phyloP scores from a whole-genome alignment of 2,888 invertebrate genomes.

The Lepidochitona cinerea region DNA sequence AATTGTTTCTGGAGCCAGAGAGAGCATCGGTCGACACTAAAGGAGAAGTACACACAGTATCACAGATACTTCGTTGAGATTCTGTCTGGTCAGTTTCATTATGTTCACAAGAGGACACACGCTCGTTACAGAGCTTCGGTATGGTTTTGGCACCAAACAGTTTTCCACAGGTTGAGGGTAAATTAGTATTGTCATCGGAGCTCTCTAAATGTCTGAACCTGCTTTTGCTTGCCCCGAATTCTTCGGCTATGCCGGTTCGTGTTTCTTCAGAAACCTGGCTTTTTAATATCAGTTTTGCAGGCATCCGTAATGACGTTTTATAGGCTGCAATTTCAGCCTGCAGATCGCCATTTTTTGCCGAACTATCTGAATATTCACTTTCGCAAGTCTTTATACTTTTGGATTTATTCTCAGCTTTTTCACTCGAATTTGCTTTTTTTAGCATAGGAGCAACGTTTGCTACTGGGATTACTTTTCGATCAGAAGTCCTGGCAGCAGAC shows the following conservation, averaged over 20 bases:
- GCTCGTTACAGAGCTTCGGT: not conserved
- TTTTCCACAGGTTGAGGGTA: not conserved
- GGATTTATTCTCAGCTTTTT: no score
- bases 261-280: not conserved
- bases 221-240: not conserved
- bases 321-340: not conserved
- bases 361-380: no score
- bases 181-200: not conserved
- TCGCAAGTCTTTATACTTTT: not conserved
- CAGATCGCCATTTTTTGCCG: not conserved
- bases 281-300: not conserved
- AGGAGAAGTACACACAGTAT: not conserved
- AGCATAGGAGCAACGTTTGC: constrained; percentile 58
- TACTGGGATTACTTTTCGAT: constrained; percentile 43
- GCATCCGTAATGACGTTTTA: not conserved
- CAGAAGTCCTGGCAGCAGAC: not conserved
- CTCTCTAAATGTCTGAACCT: not conserved
- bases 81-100: not conserved
- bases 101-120: not conserved
- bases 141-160: not conserved
- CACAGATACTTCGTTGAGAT: not conserved
- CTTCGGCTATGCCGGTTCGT: not conserved
- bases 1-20: no score
- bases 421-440: constrained; percentile 13
- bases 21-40: not conserved